These are phyloP conservation scores for Gortyna flavago DNA, from an alignment of 2,888 invertebrate genomes.

Conservation along the genomic window DNA sequence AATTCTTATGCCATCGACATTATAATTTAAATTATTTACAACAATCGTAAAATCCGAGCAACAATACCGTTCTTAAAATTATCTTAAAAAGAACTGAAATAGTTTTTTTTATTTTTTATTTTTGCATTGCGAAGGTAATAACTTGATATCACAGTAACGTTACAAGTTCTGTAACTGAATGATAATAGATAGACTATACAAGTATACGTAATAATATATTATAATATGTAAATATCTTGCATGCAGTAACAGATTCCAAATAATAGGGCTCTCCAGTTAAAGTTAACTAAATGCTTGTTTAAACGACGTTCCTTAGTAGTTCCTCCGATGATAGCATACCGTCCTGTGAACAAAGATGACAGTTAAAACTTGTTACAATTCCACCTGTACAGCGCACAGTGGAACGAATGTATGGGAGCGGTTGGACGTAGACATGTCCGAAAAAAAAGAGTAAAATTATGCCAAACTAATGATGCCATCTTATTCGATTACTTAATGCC, in stretches of 20 bases:
- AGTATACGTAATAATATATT: slow-evolving; percentile 57
- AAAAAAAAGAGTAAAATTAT: too few species aligned
- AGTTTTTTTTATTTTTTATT: slow-evolving; percentile 63
- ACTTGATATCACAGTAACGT: slow-evolving; percentile 86
- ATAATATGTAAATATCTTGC: slow-evolving; percentile 64
- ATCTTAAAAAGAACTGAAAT: slow-evolving; percentile 50
- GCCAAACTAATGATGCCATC: too few species aligned
- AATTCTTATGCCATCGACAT: slow-evolving; percentile 77
- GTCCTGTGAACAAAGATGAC: slow-evolving; percentile 84
- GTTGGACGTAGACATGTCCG: too few species aligned
- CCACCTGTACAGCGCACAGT: too few species aligned
- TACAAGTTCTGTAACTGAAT: slow-evolving; percentile 73
- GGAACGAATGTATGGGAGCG: too few species aligned
- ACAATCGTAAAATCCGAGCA: slow-evolving; percentile 69
- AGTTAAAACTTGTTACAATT: slow-evolving; percentile 3
- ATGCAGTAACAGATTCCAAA: slow-evolving; percentile 73
- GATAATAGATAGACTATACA: slow-evolving; percentile 66
- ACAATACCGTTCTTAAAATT: slow-evolving; percentile 65
- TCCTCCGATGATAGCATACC: slow-evolving; percentile 90
- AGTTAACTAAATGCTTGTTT: slow-evolving; percentile 68
- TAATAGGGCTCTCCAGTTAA: slow-evolving; percentile 68
- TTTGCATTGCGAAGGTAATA: slow-evolving; percentile 69
- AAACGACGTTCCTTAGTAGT: slow-evolving; percentile 86
- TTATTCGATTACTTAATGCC: too few species aligned
- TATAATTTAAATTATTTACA: slow-evolving; percentile 82